Evolutionary conservation across 2,113 vertebrate species (phyloP).

Genomic region (Sula dactylatra): DNA sequence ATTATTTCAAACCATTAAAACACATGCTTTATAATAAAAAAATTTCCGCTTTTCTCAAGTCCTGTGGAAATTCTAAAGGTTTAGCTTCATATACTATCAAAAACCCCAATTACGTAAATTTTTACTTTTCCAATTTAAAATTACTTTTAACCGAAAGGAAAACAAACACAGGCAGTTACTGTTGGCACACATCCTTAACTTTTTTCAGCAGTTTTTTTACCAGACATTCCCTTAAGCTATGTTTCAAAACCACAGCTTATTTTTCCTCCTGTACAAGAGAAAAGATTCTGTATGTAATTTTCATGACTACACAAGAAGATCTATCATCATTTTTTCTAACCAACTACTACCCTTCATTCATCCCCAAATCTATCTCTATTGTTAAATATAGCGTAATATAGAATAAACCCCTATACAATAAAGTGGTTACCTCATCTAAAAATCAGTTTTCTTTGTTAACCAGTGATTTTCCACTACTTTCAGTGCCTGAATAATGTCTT

Average conservation of each 20-base stretch:
- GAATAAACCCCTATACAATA: neutral
- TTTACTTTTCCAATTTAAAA: constrained; percentile 25
- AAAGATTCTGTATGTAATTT: constrained; percentile 9
- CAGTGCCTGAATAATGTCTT: neutral
- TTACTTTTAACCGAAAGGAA: neutral
- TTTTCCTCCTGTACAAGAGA: neutral
- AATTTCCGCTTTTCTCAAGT: neutral
- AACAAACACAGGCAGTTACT: constrained; percentile 18
- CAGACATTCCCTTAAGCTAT: constrained; percentile 38
- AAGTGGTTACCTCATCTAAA: constrained; percentile 5
- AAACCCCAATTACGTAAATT: neutral
- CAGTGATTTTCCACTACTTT: neutral
- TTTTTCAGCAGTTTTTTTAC: neutral
- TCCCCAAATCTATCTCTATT: neutral
- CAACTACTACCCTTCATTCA: constrained; percentile 22
- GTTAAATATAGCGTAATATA: neutral
- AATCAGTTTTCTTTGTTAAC: constrained; percentile 13
- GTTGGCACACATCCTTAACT: neutral
- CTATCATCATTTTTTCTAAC: neutral
- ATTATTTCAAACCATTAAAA: neutral
- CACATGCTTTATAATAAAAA: neutral
- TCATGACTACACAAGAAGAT: neutral
- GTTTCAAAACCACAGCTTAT: constrained; percentile 31
- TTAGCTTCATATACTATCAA: neutral
- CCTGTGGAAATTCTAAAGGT: neutral